Evolutionary conservation across 2,113 vertebrate species (phyloP).

Genomic region (Etheostoma spectabile): DNA sequence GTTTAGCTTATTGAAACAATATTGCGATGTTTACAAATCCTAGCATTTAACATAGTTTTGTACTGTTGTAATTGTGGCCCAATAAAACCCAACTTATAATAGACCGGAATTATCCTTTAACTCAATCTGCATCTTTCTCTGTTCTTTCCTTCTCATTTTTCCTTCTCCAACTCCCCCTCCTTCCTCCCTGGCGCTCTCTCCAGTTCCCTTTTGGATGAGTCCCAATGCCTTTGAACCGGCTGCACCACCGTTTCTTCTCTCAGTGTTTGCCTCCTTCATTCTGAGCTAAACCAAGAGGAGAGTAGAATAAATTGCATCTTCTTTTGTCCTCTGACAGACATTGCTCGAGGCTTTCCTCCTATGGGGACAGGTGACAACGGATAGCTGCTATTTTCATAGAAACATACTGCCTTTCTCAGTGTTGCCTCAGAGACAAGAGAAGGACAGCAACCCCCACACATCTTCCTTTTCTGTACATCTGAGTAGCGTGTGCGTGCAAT

Average conservation of each 20-base stretch:
- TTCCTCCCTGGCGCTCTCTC: slow-evolving; percentile 48
- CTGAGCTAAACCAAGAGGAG: slow-evolving; percentile 46
- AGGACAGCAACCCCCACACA: slow-evolving; percentile 21
- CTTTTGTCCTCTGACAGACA: slow-evolving; percentile 63
- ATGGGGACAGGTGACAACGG: slow-evolving; percentile 53
- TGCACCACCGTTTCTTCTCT: slow-evolving; percentile 46
- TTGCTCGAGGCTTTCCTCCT: slow-evolving; percentile 50
- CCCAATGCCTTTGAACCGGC: slow-evolving; percentile 62
- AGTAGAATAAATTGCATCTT: slow-evolving; percentile 56
- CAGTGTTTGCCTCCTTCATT: slow-evolving; percentile 50
- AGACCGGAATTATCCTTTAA: slow-evolving; percentile 15
- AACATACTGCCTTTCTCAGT: slow-evolving; percentile 36
- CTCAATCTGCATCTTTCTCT: slow-evolving; percentile 36
- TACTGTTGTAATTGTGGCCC: background rate
- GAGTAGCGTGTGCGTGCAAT: slow-evolving; percentile 15
- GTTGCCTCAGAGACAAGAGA: slow-evolving; percentile 19
- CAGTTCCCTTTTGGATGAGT: slow-evolving; percentile 41
- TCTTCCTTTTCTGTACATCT: slow-evolving; percentile 10
- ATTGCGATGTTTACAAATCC: background rate
- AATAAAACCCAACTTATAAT: background rate
- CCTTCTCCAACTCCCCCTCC: slow-evolving; percentile 22
- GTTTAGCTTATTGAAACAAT: background rate
- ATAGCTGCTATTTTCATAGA: slow-evolving; percentile 58
- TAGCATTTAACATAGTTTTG: background rate
- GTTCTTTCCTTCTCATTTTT: slow-evolving; percentile 50